Evolutionary conservation across 2,797 vertebrate species (phyloP), one percentile per base, ranked within the genome.

Genomic region (Acanthornis magna): DNA sequence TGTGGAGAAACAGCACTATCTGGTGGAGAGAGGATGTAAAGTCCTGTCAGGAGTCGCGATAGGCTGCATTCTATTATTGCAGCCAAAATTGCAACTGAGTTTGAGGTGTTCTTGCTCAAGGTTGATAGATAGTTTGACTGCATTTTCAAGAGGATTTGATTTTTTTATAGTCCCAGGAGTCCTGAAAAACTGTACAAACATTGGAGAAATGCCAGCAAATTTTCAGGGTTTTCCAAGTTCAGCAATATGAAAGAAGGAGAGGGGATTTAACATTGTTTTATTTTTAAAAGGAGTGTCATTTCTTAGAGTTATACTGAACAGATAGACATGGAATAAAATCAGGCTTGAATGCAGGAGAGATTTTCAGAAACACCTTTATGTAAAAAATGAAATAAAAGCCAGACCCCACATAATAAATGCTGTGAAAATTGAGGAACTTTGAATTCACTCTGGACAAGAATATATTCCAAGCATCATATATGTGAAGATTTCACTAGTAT

Each of bases 1-100:
- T 71, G 71, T 80, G 87, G 97, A 95, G 94, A 95, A 96, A 98
- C 62, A 97, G 97, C 96, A 86, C 97, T 55, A 89, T 95, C 97
- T 98, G 94, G 94, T 97, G 97, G 96, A 94, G 5, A 84, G 42
- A 97, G 75, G 5, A n/a, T 36, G 95, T 50, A 96, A 97, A 79
- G 55, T 47, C 85, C 60, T 75, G 5, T 54, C 43, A 45, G 43
- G n/a, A 51, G 51, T 32, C 7, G 20, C 10, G 21, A 11, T 3
- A 10, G 58, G 15, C 36, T 80, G 45, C 2, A 10, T 22, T 47
- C 50, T 11, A 0, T 30, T 32, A 8, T 4, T 51, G 36, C 22
- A 38, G 32, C 17, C 43, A 1, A 47, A 13, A 21, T 1, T 47
- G 20, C 45, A 36, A 7, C 38, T 21, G 51, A 20, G 19, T 55